Evolutionary conservation across 2,797 vertebrate species (phyloP).

Genomic region (Cottoperca gobio): DNA sequence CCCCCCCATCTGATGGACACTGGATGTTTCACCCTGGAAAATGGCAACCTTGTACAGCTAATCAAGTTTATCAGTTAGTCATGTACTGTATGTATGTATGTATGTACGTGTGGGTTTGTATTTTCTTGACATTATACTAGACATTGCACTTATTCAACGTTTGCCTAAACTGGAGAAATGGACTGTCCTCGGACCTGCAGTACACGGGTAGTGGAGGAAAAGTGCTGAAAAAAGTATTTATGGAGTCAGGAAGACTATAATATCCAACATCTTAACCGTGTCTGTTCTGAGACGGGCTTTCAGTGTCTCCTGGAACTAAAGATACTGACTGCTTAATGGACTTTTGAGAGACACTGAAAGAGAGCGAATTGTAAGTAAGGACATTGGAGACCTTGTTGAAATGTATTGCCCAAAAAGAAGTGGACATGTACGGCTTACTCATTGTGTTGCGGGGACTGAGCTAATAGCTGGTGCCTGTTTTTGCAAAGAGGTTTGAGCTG

Average conservation of each 20-base stretch:
- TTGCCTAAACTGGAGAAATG: slow-evolving; percentile 71
- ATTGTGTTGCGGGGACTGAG: slow-evolving; percentile 49
- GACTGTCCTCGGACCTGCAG: slow-evolving; percentile 58
- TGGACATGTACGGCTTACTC: slow-evolving; percentile 57
- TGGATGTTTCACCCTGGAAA: slow-evolving; percentile 62
- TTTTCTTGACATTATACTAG: slow-evolving; percentile 78
- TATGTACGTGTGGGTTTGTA: slow-evolving; percentile 77
- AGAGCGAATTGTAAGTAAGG: slow-evolving; percentile 64
- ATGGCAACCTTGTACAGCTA: slow-evolving; percentile 75
- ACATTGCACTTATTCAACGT: slow-evolving; percentile 80
- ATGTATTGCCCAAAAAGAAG: slow-evolving; percentile 56
- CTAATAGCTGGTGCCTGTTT: slow-evolving; percentile 64
- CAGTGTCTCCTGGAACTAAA: slow-evolving; percentile 51
- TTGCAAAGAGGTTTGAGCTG: slow-evolving; percentile 50
- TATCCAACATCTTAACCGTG: slow-evolving; percentile 54
- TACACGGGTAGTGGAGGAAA: slow-evolving; percentile 23
- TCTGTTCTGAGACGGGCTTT: slow-evolving; percentile 56
- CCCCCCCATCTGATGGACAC: slow-evolving; percentile 29
- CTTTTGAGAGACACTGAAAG: slow-evolving; percentile 32
- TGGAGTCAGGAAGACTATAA: slow-evolving; percentile 50
- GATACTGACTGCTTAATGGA: slow-evolving; percentile 54
- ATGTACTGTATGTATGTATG: slow-evolving; percentile 76
- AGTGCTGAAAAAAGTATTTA: slow-evolving; percentile 26
- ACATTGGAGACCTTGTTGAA: slow-evolving; percentile 58
- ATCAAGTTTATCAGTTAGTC: slow-evolving; percentile 76